phyloP scores from a whole-genome alignment of 2,113 vertebrate species.

The Zingel zingel region DNA sequence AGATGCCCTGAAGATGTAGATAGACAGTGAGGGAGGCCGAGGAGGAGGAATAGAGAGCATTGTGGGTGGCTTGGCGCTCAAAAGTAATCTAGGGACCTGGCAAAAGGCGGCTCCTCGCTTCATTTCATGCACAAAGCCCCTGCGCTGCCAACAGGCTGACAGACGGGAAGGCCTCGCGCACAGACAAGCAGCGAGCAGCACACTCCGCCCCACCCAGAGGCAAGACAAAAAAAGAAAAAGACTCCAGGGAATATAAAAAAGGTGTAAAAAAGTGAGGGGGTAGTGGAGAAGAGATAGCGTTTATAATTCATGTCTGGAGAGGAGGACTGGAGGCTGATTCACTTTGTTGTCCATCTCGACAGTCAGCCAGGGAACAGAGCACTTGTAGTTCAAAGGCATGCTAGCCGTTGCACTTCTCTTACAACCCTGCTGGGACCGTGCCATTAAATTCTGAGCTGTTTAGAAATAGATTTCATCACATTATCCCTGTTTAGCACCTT shows the following conservation, averaged over 20 bases:
- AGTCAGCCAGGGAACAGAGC: conserved; percentile 60
- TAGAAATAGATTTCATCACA: conserved; percentile 73
- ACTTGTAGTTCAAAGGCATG: conserved; percentile 69
- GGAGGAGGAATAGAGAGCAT: conserved; percentile 20
- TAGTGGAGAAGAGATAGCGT: conserved; percentile 27
- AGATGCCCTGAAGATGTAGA: conserved; percentile 67
- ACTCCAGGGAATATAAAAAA: conserved; percentile 58
- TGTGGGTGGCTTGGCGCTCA: conserved; percentile 57
- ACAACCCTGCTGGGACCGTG: conserved; percentile 58
- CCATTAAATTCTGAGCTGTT: conserved; percentile 63
- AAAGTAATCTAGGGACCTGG: conserved; percentile 51
- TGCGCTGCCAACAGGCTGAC: conserved; percentile 51
- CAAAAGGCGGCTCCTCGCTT: conserved; percentile 46
- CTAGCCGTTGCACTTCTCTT: conserved; percentile 49
- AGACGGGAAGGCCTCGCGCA: conserved; percentile 50
- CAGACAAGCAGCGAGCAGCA: conserved; percentile 42
- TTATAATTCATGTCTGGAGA: conserved; percentile 77
- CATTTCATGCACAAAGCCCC: conserved; percentile 61
- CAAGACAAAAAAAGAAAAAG: conserved; percentile 47
- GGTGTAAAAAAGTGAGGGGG: conserved; percentile 24
- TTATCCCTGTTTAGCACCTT: conserved; percentile 69
- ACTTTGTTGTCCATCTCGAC: conserved; percentile 72
- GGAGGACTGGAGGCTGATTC: conserved; percentile 54
- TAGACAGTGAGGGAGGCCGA: conserved; percentile 36
- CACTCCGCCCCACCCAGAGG: conserved; percentile 35